Conservation (phyloP, 2,113 vertebrate genomes). For the Tyrannus savana region DNA sequence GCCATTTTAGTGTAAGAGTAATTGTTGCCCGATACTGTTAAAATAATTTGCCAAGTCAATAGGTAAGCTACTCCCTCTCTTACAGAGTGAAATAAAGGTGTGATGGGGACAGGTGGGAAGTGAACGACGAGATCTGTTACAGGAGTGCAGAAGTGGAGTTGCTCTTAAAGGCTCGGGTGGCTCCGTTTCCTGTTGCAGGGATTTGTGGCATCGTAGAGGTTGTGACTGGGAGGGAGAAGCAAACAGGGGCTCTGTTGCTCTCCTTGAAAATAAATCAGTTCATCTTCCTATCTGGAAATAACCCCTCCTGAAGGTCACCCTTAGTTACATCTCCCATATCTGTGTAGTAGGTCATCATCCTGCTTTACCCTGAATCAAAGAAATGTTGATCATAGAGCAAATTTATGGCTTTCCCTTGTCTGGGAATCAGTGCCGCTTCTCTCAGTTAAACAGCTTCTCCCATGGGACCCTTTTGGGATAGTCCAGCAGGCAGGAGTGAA, state of each 20-base stretch:
- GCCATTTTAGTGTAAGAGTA: neutral
- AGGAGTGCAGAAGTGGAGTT: accelerated
- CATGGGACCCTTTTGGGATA: neutral
- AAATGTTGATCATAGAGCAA: neutral
- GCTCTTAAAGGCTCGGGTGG: neutral
- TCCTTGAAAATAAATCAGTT: neutral
- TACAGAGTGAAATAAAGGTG: neutral
- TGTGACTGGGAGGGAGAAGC: neutral
- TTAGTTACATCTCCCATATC: neutral
- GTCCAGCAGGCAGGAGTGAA: neutral
- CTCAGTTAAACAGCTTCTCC: neutral
- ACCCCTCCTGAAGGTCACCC: neutral
- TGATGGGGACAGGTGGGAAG: neutral
- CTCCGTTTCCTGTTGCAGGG: neutral
- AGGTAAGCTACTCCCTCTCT: neutral
- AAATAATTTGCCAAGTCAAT: neutral
- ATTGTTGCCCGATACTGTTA: neutral
- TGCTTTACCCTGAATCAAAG: neutral
- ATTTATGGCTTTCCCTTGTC: neutral
- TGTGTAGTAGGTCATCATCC: neutral
- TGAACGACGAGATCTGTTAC: neutral
- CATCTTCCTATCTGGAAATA: neutral
- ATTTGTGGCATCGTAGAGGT: neutral
- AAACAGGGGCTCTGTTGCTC: neutral
- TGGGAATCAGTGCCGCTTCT: neutral